A percentile compares a stretch with the other conserved stretches of the same genome.
These are phyloP conservation scores for Oscheius sp. DNA, from an alignment of 2,888 invertebrate species.

Conservation along the genomic window DNA sequence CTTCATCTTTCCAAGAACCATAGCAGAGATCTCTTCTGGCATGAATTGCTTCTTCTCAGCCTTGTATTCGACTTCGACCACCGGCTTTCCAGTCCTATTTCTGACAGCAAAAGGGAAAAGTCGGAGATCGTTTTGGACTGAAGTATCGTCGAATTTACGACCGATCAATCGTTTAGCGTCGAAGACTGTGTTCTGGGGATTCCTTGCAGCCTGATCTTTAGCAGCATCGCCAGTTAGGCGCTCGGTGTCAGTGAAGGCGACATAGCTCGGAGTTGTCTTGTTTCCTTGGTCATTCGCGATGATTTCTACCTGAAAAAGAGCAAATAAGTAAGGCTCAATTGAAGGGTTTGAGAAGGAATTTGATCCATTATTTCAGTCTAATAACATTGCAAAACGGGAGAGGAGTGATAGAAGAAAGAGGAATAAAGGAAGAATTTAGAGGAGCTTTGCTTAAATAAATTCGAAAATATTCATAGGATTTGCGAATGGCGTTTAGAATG, in stretches of 20 bases:
- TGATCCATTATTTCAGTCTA: too few species aligned
- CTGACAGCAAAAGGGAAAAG: slow-evolving; percentile 69
- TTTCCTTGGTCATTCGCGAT: slow-evolving; percentile 77
- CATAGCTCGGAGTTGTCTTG: slow-evolving; percentile 79
- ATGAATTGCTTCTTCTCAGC: slow-evolving; percentile 80
- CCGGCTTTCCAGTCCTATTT: slow-evolving; percentile 51
- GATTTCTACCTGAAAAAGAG: slow-evolving; percentile 72
- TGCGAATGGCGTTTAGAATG: too few species aligned
- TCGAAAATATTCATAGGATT: too few species aligned
- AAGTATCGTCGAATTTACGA: slow-evolving; percentile 71
- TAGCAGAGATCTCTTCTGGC: slow-evolving; percentile 69
- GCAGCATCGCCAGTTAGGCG: slow-evolving; percentile 73
- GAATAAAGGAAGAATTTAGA: too few species aligned
- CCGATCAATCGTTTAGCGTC: slow-evolving; percentile 73
- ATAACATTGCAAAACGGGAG: too few species aligned
- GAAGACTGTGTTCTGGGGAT: slow-evolving; percentile 69
- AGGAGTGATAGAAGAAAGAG: too few species aligned
- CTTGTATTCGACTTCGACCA: slow-evolving; percentile 81
- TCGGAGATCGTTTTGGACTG: slow-evolving; percentile 66
- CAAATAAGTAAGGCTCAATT: not conserved
- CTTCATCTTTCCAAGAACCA: slow-evolving; percentile 69
- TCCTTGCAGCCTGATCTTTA: slow-evolving; percentile 74
- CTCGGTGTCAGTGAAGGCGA: slow-evolving; percentile 74
- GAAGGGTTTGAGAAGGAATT: too few species aligned
- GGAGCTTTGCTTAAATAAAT: too few species aligned